Base-by-base conservation (phyloP, 1,140 invertebrate species). In the Diachasma alloeum region DNA sequence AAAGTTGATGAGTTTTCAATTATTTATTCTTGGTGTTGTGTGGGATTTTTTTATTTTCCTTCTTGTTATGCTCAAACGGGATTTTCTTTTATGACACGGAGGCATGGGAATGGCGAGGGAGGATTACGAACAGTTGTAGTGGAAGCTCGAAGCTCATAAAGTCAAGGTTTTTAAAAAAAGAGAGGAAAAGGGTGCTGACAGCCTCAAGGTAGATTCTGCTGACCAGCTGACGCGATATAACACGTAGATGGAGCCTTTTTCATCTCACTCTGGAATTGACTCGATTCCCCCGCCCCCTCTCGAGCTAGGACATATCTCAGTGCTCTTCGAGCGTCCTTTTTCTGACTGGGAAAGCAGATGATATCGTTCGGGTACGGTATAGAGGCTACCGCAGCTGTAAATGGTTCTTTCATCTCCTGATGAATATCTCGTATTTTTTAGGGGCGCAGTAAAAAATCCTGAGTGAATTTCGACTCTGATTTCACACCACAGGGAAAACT, bases 181-280 rank as follows among this genome's bases (percentile, higher is more conserved):
- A 19, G 24, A 19, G 24, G 59, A 4, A 63, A 26, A 26, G 59
- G 19, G 8, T 63, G 59, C 19, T 63, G 59, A 63, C 59, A 63
- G 59, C 59, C 59, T 63, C 59, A 10, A 63, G 59, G 59, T 63
- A 26, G 24, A 63, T 63, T 63, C 59, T 63, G 59, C 59, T 63
- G 59, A 63, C 59, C 59, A 63, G 24, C 24, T 63, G 22, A 63
- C 59, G 59, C 59, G 11, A 63, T 59, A 59, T 59, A 59, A 59
- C 53, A 59, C 53, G 59, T 63, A 63, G 24, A 17, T 26, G 19
- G 24, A 4, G 59, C 19, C 11, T 63, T 63, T 26, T 63, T 63
- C 59, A 63, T 63, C 59, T 63, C 11, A 4, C 11, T 8, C 6
- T 24, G 59, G 59, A 63, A 63, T 24, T 15, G n/a, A 56, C n/a